Base-by-base conservation (phyloP, 2,797 vertebrate genomes). In the Gymnoscopelus braueri region DNA sequence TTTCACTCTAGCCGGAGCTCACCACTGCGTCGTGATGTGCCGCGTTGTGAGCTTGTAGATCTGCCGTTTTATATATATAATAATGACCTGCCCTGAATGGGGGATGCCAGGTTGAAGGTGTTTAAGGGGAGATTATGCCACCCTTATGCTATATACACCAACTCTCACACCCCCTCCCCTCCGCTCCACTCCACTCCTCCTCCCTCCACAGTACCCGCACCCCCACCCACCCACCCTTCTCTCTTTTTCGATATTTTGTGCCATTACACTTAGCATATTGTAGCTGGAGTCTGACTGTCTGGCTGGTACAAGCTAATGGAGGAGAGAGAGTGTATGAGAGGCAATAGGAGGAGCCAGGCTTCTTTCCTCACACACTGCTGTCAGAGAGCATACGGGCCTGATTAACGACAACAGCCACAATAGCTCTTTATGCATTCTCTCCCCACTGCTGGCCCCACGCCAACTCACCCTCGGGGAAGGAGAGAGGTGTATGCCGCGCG, bases 321-420 rank as follows among this genome's bases (percentile, higher is more conserved):
- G 86, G 80, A 49, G 84, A 81, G 87, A 65, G 72, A 83, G 86
- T 66, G 80, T 80, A 73, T 72, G 75, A 77, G 79, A 81, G 80
- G 84, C 84, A 85, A 72, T 77, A 77, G 83, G 81, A 89, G 55
- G 87, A 90, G 89, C 88, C 86, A 85, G 83, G 81, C 87, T 81
- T 88, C 84, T 72, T 74, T 91, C 83, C 85, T 93, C 83, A 67
- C 89, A 91, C 63, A 86, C 84, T 88, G 88, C 91, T 92, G 91
- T 93, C 90, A 92, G 89, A 88, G 86, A 91, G 89, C 92, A 92
- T 92, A 92, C 87, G 83, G 89, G 89, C 83, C 91, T 94, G 93
- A 93, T 94, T 93, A 93, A 92, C 87, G 89, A 90, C 89, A 86
- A 88, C 88, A 90, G 89, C 88, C 88, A 93, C 91, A 93, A 94